These are phyloP conservation scores for Penaeus japonicus DNA, from an alignment of 1,140 invertebrate species.

Conservation along the genomic window DNA sequence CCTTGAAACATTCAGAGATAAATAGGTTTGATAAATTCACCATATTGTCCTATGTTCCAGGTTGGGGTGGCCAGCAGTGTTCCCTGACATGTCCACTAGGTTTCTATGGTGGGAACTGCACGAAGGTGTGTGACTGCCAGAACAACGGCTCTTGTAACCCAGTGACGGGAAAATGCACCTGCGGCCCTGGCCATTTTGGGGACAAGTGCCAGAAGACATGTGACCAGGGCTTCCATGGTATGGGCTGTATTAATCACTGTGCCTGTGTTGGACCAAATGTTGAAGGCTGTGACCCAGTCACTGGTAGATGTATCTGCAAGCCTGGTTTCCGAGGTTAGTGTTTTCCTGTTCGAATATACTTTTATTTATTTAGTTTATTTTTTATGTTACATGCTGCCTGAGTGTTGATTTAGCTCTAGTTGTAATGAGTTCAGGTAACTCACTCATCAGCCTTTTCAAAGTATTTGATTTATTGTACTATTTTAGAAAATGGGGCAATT, in stretches of 20 bases:
- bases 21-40: too few relatives aligned
- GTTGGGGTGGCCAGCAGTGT: constrained; percentile 74
- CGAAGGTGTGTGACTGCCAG: constrained; percentile 75
- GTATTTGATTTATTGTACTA: too few relatives aligned
- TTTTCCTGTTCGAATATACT: background rate
- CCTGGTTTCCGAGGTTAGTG: constrained; percentile 77
- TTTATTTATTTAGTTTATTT: background rate
- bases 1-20: too few relatives aligned
- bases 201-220: constrained; percentile 80
- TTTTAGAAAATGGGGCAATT: too few relatives aligned
- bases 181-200: constrained; percentile 85
- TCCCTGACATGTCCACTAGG: constrained; percentile 78
- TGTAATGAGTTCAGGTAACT: background rate
- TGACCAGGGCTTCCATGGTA: constrained; percentile 74
- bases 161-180: constrained; percentile 81
- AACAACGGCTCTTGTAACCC: constrained; percentile 81
- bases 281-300: constrained; percentile 79
- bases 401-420: background rate
- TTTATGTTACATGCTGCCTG: background rate
- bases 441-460: too few relatives aligned
- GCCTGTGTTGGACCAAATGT: constrained; percentile 76
- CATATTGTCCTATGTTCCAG: background rate
- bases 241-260: constrained; percentile 76
- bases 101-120: constrained; percentile 77
- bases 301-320: constrained; percentile 85